Evolutionary conservation across 2,113 vertebrate species (phyloP).

Genomic region (Nibea albiflora): DNA sequence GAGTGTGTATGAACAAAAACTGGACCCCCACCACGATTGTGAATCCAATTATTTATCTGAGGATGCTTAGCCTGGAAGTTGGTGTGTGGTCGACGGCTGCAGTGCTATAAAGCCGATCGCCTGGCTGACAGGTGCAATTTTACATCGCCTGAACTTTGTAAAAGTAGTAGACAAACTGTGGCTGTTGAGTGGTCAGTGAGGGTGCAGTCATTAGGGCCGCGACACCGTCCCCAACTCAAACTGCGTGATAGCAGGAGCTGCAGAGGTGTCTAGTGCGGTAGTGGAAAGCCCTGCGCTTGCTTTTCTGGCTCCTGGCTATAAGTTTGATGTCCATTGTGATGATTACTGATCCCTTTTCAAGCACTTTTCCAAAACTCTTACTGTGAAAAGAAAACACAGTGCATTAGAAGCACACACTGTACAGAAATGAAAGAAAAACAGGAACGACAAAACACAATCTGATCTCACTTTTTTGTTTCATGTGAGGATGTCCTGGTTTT

Average conservation of each 20-base stretch:
- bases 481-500: slow-evolving; percentile 40
- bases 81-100: slow-evolving; percentile 21
- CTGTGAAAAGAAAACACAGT: slow-evolving; percentile 13
- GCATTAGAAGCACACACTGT: background rate
- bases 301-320: slow-evolving; percentile 43
- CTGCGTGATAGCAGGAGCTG: slow-evolving; percentile 23
- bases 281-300: slow-evolving; percentile 37
- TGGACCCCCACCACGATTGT: slow-evolving; percentile 11
- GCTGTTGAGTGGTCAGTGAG: slow-evolving; percentile 38
- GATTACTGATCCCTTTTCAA: slow-evolving; percentile 43
- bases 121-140: slow-evolving; percentile 60
- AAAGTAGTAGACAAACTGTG: slow-evolving; percentile 50
- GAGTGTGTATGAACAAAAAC: slow-evolving; percentile 25
- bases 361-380: slow-evolving; percentile 36
- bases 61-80: slow-evolving; percentile 1
- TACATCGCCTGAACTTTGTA: slow-evolving; percentile 43
- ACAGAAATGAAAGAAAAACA: background rate
- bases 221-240: slow-evolving; percentile 18
- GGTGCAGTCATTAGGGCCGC: slow-evolving; percentile 46
- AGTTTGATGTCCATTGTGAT: slow-evolving; percentile 29
- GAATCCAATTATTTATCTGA: slow-evolving; percentile 29
- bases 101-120: background rate
- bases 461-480: background rate
- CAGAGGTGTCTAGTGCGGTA: slow-evolving; percentile 16
- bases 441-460: background rate